A percentile compares a stretch with the other conserved stretches of the same genome.
phyloP scores from a whole-genome alignment of 2,888 invertebrate species.

The Phyllotreta striolata region DNA sequence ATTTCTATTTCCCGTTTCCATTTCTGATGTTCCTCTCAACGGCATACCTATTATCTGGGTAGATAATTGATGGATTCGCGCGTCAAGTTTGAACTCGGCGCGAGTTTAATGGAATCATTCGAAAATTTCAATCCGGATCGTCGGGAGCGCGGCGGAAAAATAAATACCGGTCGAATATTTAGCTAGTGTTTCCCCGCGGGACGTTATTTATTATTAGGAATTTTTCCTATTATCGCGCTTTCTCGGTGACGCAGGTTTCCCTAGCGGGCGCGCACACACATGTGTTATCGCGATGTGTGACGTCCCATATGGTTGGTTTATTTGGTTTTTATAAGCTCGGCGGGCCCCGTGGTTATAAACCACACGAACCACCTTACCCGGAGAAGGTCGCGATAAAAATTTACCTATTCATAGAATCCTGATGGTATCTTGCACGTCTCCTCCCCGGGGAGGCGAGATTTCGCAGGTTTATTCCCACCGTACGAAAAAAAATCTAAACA shows the following conservation, averaged over 20 bases:
- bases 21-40: constrained; percentile 20
- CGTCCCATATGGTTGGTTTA: constrained; percentile 57
- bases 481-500: constrained; percentile 22
- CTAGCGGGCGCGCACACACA: constrained; percentile 33
- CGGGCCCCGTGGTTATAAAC: constrained; percentile 51
- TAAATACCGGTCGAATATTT: no score
- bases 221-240: constrained; percentile 5
- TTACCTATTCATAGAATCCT: constrained; percentile 59
- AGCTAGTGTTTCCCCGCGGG: no score
- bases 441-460: constrained; percentile 38
- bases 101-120: constrained; percentile 15
- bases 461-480: constrained; percentile 36
- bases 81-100: constrained; percentile 7
- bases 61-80: constrained; percentile 35
- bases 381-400: constrained; percentile 46
- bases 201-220: constrained; percentile 7
- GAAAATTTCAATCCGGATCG: no score
- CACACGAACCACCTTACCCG: constrained; percentile 38
- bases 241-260: constrained; percentile 18
- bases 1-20: not conserved
- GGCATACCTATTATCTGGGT: constrained; percentile 38
- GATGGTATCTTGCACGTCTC: constrained; percentile 49
- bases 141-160: no score
- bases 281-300: constrained; percentile 52
- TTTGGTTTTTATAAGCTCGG: constrained; percentile 56